Evolutionary conservation across 2,888 invertebrate genomes (phyloP), one percentile per base, ranked within the genome.

Genomic region (Tuta absoluta): DNA sequence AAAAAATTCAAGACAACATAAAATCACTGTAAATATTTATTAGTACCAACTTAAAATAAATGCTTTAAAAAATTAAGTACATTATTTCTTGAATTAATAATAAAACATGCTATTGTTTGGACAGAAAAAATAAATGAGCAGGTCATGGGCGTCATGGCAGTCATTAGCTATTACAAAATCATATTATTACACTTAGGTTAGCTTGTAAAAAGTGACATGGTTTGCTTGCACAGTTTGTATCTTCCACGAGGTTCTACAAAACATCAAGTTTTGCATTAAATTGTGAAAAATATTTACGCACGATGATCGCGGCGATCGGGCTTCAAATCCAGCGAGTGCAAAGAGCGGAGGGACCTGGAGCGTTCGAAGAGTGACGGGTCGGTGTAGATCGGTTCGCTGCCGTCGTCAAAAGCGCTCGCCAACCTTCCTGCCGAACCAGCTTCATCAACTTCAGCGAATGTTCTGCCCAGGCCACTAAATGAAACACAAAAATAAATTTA

Each of bases 381-480:
- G 0, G 97, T 97, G 87, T 98, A 98, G 74, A 98, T 98, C 0
- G 98, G 97, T 82, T 98, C 98, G 80, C 97, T 97, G 45, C 97
- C 97, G 82, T 98, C 97, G 79, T 96, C 96, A 78, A 97, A 97
- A 17, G 92, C 91, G 66, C 81, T 90, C 2, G 91, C 89, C 66
- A 91, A 72, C 14, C 90, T 82, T n/a, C 89, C 92, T 68, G 84
- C 89, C 21, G 88, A 93, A 64, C 87, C 93, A n/a, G 82, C 86
- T 75, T 82, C 91, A 68, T 82, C 93, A 61, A 83, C 92, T 75
- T 84, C 91, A 0, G 81, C 81, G 65, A 88, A 91, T 12, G 86
- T 86, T 71, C 91, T 78, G 57, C 91, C 91, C 62, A 91, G 73
- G 51, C 91, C 91, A 74, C 91, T 91, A 82, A 19, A 77, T 81